These are phyloP conservation scores for Ptilodon capucinus DNA, from an alignment of 2,888 invertebrate genomes.

Conservation along the genomic window DNA sequence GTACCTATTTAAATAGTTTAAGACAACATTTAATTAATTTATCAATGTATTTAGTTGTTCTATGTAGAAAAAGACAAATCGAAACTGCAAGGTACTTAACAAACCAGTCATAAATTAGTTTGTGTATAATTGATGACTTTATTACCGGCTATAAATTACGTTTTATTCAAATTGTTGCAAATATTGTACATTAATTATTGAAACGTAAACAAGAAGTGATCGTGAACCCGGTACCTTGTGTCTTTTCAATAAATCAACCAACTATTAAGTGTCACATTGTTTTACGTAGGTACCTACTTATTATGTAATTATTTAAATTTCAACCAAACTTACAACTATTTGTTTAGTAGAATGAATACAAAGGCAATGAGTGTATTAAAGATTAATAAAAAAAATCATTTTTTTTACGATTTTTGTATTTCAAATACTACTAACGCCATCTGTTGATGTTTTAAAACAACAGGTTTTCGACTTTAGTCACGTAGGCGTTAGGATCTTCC, in stretches of 20 bases:
- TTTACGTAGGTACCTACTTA: too few relatives aligned
- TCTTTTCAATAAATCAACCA: not conserved
- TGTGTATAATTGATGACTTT: constrained; percentile 53
- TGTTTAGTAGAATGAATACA: too few relatives aligned
- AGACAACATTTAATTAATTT: too few relatives aligned
- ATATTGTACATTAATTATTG: constrained; percentile 47
- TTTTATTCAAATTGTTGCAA: constrained; percentile 55
- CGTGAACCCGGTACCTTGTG: constrained; percentile 1
- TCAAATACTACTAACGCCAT: constrained; percentile 40
- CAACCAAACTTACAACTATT: too few relatives aligned
- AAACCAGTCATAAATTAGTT: constrained; percentile 48
- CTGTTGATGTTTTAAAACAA: constrained; percentile 22
- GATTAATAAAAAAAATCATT: too few relatives aligned
- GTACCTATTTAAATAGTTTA: too few relatives aligned
- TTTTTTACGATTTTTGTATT: not conserved
- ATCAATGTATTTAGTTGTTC: not conserved
- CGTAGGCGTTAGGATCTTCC: too few relatives aligned
- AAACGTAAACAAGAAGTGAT: constrained; percentile 38
- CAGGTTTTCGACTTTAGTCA: too few relatives aligned
- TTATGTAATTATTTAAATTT: too few relatives aligned
- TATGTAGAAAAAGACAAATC: not conserved
- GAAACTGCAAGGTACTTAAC: constrained; percentile 13
- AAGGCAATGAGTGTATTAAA: too few relatives aligned
- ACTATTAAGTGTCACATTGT: not conserved
- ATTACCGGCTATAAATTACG: constrained; percentile 55